phyloP scores from a whole-genome alignment of 2,888 invertebrate genomes.

The Sinodicranocentrus sp. region DNA sequence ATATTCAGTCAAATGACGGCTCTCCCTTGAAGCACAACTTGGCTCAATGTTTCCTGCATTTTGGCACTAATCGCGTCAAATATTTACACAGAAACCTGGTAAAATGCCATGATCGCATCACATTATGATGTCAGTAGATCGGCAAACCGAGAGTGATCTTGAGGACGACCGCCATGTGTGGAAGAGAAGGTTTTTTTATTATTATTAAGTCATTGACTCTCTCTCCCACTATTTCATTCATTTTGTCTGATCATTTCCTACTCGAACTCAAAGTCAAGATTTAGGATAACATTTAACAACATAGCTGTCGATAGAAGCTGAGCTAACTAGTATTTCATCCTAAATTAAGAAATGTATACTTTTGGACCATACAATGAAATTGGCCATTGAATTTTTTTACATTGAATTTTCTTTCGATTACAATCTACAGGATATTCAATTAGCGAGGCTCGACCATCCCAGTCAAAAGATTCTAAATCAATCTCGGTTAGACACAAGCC shows the following conservation, averaged over 20 bases:
- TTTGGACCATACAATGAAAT: no score
- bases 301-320: no score
- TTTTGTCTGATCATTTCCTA: neutral
- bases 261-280: no score
- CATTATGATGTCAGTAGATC: conserved; percentile 46
- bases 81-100: conserved; percentile 65
- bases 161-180: neutral
- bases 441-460: neutral
- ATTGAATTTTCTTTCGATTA: conserved; percentile 38
- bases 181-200: conserved; percentile 17
- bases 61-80: conserved; percentile 67
- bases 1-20: conserved; percentile 31
- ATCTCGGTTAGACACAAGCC: neutral
- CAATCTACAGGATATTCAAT: conserved; percentile 56
- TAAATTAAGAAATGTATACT: conserved; percentile 5
- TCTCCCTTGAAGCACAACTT: conserved; percentile 28
- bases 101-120: conserved; percentile 64
- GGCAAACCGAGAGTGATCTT: neutral
- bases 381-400: conserved; percentile 28
- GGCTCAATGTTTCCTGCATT: conserved; percentile 58
- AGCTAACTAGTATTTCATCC: no score
- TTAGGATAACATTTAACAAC: no score
- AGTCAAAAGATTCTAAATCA: neutral
- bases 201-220: conserved; percentile 49
- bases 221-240: neutral